phyloP scores from a whole-genome alignment of 2,888 invertebrate species.

The Campoplex nolae region DNA sequence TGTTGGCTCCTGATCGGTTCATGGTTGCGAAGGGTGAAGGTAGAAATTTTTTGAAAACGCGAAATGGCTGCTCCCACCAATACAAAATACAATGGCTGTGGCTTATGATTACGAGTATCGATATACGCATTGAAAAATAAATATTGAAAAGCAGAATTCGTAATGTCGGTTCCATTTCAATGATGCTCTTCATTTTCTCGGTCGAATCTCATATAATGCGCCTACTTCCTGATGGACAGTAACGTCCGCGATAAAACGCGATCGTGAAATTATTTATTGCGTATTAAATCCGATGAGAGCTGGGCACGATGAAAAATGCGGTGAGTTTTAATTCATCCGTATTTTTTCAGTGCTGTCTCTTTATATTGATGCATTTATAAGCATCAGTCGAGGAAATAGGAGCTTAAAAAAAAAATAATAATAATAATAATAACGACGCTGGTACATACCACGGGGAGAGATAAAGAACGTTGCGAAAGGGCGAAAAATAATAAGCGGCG shows the following conservation, averaged over 20 bases:
- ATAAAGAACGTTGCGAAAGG: slow-evolving; percentile 29
- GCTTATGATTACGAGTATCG: neutral
- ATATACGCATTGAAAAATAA: neutral
- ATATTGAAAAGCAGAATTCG: slow-evolving; percentile 1
- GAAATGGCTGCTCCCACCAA: neutral
- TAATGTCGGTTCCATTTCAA: neutral
- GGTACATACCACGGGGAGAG: neutral
- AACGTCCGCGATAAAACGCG: neutral
- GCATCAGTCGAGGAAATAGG: neutral
- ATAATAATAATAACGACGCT: neutral
- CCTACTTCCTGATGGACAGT: neutral
- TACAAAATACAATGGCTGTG: neutral
- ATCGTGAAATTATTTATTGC: neutral
- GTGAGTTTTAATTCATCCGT: neutral
- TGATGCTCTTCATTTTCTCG: neutral
- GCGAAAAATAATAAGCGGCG: slow-evolving; percentile 52
- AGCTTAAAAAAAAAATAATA: neutral
- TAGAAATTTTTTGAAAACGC: neutral
- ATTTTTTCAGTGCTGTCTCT: neutral
- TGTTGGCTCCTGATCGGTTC: neutral
- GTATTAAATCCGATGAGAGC: neutral
- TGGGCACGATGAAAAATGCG: neutral
- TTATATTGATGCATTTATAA: neutral
- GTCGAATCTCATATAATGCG: neutral
- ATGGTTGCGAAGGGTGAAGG: neutral